Evolutionary conservation across 35 echinoderm and acorn worm genomes (phyloP), one percentile per base, ranked within the genome.

Genomic region (Chiridota heheva): DNA sequence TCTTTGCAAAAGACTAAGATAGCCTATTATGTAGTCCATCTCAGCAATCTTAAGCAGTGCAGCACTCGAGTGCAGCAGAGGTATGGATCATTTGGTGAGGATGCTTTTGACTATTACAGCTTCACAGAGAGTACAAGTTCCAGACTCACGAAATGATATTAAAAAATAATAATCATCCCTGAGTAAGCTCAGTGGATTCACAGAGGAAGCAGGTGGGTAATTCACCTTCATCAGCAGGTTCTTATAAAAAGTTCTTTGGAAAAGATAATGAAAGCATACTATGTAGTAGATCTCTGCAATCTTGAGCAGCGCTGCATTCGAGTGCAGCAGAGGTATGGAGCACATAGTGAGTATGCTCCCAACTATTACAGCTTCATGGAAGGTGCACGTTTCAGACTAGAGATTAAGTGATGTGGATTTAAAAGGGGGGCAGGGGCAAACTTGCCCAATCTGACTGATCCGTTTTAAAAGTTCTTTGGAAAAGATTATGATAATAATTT

Each of bases 21-120:
- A n/a, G n/a, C n/a, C n/a, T n/a, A n/a, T n/a, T n/a, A n/a, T 98
- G 85, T 98, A 98, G 33, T 98, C 95, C 95, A 98, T 98, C 81
- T 98, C 95, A 13, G 95, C 89, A 59, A 98, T 84, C 63, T 98
- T 98, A 25, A 98, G 83, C 40, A 98, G 53, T 3, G 95, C 95
- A 17, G 95, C 95, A 39, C 89, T 87, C 0, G 95, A 88, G 69
- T 98, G 95, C 15, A 98, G 59, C 25, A 98, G 89, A 18, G 95
- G 95, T 10, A 98, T 88, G 46, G 89, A 86, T 24, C 80, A 82
- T 74, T 98, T 98, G 63, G 89, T 81, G 0, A 98, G 51, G 53
- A 98, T 81, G 48, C 94, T 97, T 4, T 89, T 79, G 42, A 97
- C 72, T 46, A 97, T 88, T 56, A 91, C 80, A 5, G 94, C 94